phyloP scores from a whole-genome alignment of 2,888 invertebrate species.

The Exephanes ischioxanthus region DNA sequence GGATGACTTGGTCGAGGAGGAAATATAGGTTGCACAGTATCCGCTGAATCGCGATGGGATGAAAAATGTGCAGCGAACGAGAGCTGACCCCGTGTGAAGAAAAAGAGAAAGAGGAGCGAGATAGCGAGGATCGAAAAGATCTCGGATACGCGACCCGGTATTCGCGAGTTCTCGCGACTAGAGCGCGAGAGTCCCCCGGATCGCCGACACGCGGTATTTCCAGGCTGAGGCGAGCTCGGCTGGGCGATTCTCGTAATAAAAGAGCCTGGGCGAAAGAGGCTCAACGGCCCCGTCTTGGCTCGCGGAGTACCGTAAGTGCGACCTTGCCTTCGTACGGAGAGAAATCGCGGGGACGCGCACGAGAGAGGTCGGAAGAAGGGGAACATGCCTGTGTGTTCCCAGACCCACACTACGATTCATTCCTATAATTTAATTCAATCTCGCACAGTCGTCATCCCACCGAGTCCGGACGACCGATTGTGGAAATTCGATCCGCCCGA shows the following conservation, averaged over 20 bases:
- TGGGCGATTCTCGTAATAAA: constrained; percentile 13
- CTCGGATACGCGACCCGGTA: constrained; percentile 60
- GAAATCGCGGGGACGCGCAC: constrained; percentile 54
- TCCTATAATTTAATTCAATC: constrained; percentile 58
- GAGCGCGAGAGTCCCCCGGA: constrained; percentile 53
- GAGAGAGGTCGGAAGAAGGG: constrained; percentile 8
- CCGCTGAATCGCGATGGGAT: neutral
- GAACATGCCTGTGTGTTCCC: constrained; percentile 12
- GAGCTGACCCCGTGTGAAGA: neutral
- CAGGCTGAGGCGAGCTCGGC: constrained; percentile 47
- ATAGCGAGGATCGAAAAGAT: constrained; percentile 30
- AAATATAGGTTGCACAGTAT: neutral
- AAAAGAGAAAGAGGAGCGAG: constrained; percentile 20
- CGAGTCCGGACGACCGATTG: constrained; percentile 24
- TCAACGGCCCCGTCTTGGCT: constrained; percentile 70
- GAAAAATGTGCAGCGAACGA: constrained; percentile 10
- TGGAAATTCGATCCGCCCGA: neutral
- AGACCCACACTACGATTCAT: constrained; percentile 28
- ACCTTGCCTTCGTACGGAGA: constrained; percentile 77
- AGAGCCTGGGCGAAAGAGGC: constrained; percentile 68
- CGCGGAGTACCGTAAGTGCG: constrained; percentile 80
- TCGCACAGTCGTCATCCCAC: constrained; percentile 39
- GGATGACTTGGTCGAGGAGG: neutral
- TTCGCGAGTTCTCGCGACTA: constrained; percentile 52
- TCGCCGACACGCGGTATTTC: constrained; percentile 65